phyloP scores from a whole-genome alignment of 2,113 vertebrate genomes.

The Gorsachius goisagi region DNA sequence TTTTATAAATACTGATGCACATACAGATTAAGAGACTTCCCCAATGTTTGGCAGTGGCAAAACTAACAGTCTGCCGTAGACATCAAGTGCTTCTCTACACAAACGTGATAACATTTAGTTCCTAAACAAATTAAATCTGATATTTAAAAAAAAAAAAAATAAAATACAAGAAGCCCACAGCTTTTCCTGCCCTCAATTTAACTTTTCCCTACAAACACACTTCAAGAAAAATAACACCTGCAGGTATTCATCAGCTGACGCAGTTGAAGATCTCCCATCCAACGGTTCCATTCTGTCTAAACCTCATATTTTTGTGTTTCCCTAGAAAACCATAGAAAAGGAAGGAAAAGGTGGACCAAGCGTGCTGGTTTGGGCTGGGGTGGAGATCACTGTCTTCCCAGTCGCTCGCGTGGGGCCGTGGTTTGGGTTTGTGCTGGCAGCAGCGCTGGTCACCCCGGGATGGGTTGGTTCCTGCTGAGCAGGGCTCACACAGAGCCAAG shows the following conservation, averaged over 20 bases:
- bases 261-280: not conserved
- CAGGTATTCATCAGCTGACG: not conserved
- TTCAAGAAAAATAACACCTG: not conserved
- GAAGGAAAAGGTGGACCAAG: not conserved
- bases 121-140: slow-evolving; percentile 36
- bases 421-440: too few relatives aligned
- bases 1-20: not conserved
- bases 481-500: too few relatives aligned
- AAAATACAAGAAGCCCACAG: not conserved
- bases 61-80: not conserved
- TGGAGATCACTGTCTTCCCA: too few relatives aligned
- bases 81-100: not conserved
- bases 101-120: not conserved
- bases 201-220: not conserved
- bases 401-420: too few relatives aligned
- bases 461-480: too few relatives aligned
- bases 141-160: not conserved
- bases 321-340: not conserved
- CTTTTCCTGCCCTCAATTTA: not conserved
- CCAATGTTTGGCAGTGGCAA: not conserved
- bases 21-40: not conserved
- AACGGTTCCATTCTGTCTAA: not conserved
- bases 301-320: not conserved
- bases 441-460: too few relatives aligned
- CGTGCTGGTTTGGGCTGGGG: too few relatives aligned